Conservation (phyloP, 1,140 invertebrate species). For the Semibalanus balanoides region DNA sequence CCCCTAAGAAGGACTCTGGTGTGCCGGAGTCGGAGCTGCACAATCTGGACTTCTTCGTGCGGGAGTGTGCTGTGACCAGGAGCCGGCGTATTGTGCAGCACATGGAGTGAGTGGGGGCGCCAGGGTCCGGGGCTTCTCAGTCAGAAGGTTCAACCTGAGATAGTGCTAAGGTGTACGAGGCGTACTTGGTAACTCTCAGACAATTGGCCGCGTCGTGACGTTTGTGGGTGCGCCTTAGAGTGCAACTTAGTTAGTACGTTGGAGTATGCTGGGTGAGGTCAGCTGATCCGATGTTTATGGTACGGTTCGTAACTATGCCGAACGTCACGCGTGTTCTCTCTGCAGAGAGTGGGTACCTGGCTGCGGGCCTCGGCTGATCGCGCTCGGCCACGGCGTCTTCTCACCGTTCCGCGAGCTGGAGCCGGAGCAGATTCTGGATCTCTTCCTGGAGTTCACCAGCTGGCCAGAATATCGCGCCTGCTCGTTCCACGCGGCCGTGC, state of each 20-base stretch:
- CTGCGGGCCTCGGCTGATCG: neutral
- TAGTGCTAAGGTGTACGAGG: too few relatives aligned
- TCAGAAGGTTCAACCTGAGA: too few relatives aligned
- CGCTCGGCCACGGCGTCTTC: neutral
- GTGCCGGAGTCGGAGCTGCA: neutral
- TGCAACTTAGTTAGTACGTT: too few relatives aligned
- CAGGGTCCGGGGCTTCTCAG: too few relatives aligned
- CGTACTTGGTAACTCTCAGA: too few relatives aligned
- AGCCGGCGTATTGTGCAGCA: neutral
- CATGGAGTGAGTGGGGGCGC: neutral
- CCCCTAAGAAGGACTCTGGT: neutral
- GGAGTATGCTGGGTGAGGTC: too few relatives aligned
- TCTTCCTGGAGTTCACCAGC: neutral
- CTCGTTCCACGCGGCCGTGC: neutral
- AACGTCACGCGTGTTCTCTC: too few relatives aligned
- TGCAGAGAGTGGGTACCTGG: neutral
- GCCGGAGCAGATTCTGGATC: neutral
- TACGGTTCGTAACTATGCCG: too few relatives aligned
- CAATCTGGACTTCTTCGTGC: neutral
- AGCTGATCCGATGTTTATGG: too few relatives aligned
- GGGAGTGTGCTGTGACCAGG: neutral
- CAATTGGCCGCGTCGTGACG: too few relatives aligned
- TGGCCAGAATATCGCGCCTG: neutral
- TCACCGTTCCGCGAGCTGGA: neutral
- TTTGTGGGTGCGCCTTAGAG: too few relatives aligned